phyloP scores from a whole-genome alignment of 2,888 invertebrate species.

The Xylota sylvarum region DNA sequence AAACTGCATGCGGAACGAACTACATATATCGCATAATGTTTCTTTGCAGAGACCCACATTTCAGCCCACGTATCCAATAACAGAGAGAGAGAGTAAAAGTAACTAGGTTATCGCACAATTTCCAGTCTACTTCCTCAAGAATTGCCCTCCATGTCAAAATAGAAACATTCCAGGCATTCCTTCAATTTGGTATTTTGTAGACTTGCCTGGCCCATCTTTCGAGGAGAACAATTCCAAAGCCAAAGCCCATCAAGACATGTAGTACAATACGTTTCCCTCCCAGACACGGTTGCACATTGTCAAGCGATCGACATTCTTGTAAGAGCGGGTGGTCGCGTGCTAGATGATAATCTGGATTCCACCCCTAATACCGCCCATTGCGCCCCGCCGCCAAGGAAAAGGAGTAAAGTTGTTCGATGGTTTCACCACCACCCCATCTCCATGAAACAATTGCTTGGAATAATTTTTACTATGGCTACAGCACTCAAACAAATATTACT shows the following conservation, averaged over 20 bases:
- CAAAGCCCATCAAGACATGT: slow-evolving; percentile 3
- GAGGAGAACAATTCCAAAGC: slow-evolving; percentile 49
- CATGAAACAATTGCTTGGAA: slow-evolving; percentile 55
- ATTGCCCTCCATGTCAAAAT: slow-evolving; percentile 34
- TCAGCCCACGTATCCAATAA: neutral
- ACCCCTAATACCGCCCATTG: slow-evolving; percentile 23
- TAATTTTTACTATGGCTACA: slow-evolving; percentile 75
- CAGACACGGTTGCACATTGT: slow-evolving; percentile 58
- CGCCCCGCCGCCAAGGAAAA: slow-evolving; percentile 19
- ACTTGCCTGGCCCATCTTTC: slow-evolving; percentile 51
- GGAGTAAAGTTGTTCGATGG: slow-evolving; percentile 12
- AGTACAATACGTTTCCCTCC: slow-evolving; percentile 4
- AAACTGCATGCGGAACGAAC: neutral
- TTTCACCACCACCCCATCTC: slow-evolving; percentile 3
- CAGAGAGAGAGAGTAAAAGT: slow-evolving; percentile 39
- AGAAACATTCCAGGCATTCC: slow-evolving; percentile 67
- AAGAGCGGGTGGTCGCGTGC: slow-evolving; percentile 71
- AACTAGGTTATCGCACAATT: slow-evolving; percentile 70
- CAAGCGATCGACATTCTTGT: slow-evolving; percentile 71
- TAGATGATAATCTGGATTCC: slow-evolving; percentile 61
- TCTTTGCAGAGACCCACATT: too few relatives aligned
- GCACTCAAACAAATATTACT: slow-evolving; percentile 68
- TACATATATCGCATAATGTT: neutral
- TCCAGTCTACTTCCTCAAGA: slow-evolving; percentile 58
- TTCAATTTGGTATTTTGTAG: slow-evolving; percentile 45